Evolutionary conservation across 2,797 vertebrate species (phyloP).

Genomic region (Enteromius viviparus): DNA sequence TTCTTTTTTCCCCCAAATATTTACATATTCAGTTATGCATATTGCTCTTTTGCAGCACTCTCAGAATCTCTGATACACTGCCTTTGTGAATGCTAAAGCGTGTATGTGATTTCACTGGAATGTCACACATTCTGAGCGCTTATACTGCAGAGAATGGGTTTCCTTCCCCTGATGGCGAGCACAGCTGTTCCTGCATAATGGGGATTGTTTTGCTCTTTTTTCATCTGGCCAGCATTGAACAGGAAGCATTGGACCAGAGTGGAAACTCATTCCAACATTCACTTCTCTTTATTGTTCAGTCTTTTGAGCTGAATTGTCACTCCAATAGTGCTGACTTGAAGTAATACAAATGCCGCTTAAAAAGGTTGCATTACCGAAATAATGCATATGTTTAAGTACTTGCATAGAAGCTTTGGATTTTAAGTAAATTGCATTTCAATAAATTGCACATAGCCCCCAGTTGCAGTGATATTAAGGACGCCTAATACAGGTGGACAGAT

Average conservation of each 20-base stretch:
- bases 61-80: slow-evolving; percentile 11
- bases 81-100: slow-evolving; percentile 35
- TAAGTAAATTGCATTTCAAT: not conserved
- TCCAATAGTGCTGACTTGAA: not conserved
- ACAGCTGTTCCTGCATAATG: slow-evolving; percentile 52
- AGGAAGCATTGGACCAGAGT: slow-evolving; percentile 52
- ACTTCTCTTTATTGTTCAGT: slow-evolving; percentile 49
- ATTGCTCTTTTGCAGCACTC: not conserved
- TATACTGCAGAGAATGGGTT: slow-evolving; percentile 41
- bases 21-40: not conserved
- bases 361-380: not conserved
- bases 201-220: slow-evolving; percentile 53
- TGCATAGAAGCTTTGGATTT: not conserved
- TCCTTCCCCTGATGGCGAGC: slow-evolving; percentile 59
- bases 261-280: slow-evolving; percentile 54
- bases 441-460: not conserved
- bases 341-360: not conserved
- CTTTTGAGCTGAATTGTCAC: slow-evolving; percentile 1
- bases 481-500: slow-evolving; percentile 1
- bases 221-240: slow-evolving; percentile 50
- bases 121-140: slow-evolving; percentile 42
- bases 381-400: not conserved
- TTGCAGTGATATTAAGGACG: not conserved
- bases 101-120: slow-evolving; percentile 29
- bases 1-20: not conserved